These are phyloP conservation scores for Octonoba sinensis DNA, from an alignment of 2,888 invertebrate genomes.

Conservation along the genomic window DNA sequence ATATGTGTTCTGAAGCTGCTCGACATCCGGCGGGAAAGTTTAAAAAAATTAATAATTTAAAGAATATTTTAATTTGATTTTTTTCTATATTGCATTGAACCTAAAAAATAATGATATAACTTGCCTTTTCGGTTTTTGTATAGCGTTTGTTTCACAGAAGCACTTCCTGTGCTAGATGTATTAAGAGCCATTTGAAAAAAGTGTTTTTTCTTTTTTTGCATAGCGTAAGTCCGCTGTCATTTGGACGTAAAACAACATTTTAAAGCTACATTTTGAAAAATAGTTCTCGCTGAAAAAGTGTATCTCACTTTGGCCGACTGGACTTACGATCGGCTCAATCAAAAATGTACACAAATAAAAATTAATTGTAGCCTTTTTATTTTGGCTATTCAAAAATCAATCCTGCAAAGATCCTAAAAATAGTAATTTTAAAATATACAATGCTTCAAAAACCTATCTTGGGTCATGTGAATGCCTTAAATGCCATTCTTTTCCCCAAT, in stretches of 20 bases:
- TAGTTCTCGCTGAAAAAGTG: background rate
- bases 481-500: conserved; percentile 55
- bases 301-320: conserved; percentile 58
- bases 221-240: conserved; percentile 20
- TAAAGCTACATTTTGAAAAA: background rate
- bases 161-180: no score
- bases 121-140: no score
- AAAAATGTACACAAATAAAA: background rate
- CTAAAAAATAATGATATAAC: no score
- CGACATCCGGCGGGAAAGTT: no score
- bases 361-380: background rate
- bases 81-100: no score
- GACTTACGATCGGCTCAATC: conserved; percentile 27
- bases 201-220: background rate
- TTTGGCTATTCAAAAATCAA: conserved; percentile 38
- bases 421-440: background rate
- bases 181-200: conserved; percentile 60
- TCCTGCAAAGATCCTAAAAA: conserved; percentile 37
- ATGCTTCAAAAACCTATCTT: background rate
- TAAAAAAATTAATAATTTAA: no score
- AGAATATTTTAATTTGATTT: no score
- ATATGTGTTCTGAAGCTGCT: no score
- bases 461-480: conserved; percentile 60
- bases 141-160: no score
- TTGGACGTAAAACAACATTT: background rate